Conservation (phyloP, 1,140 invertebrate genomes). For the Drosophila murphyi region DNA sequence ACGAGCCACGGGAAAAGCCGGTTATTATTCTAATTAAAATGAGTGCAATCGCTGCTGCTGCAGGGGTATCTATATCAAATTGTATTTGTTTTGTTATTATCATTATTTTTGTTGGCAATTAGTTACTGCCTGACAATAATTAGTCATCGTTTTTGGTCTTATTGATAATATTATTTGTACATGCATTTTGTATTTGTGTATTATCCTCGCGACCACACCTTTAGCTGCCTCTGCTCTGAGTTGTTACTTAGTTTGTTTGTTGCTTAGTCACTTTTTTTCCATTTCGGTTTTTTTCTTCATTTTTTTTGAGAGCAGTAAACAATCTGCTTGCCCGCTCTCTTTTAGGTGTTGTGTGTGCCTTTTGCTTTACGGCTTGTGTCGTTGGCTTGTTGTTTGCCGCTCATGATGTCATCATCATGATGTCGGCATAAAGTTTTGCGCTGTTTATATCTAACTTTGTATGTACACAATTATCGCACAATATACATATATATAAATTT, state of each 20-base stretch:
- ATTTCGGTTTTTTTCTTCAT: background rate
- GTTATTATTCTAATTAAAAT: background rate
- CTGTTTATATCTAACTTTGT: conserved; percentile 3
- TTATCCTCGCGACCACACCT: conserved; percentile 47
- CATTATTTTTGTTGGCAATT: conserved; percentile 40
- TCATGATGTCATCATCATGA: conserved; percentile 56
- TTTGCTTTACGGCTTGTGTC: conserved; percentile 36
- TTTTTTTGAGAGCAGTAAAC: conserved; percentile 43
- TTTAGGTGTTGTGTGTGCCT: conserved; percentile 21
- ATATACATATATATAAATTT: conserved; percentile 9
- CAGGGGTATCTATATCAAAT: conserved; percentile 8
- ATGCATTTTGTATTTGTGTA: conserved; percentile 3
- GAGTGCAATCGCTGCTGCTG: conserved; percentile 10
- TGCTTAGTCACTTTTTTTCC: conserved; percentile 40
- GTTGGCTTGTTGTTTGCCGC: conserved; percentile 33
- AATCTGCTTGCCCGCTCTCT: conserved; percentile 35
- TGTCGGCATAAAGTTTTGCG: conserved; percentile 30
- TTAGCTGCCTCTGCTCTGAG: conserved; percentile 33
- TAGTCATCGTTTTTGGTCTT: conserved; percentile 21
- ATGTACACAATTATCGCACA: conserved; percentile 19
- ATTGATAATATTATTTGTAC: conserved; percentile 6
- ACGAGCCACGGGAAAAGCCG: background rate
- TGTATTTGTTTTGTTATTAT: conserved; percentile 34
- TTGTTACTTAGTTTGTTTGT: conserved; percentile 8
- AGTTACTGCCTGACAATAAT: conserved; percentile 37